Conservation (phyloP, 37 sponge, comb jelly and placozoan genomes). For the Chondrosia reniformis region DNA sequence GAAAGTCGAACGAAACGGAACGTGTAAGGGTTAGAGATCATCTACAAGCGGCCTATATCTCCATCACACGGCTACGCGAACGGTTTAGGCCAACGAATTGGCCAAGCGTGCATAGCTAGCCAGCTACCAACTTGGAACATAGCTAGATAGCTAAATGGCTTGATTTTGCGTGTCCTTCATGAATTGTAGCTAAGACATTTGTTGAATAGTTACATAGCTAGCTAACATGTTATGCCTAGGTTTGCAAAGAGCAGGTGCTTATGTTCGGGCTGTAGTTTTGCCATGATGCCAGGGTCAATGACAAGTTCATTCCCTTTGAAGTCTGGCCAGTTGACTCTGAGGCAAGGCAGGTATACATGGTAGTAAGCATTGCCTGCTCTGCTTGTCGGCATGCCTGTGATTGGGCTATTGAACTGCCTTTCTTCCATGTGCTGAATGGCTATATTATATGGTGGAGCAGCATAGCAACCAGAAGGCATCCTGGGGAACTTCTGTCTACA, state of each 20-base stretch:
- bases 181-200: too few relatives aligned
- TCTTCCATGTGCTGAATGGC: constrained; percentile 9
- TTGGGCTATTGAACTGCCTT: constrained; percentile 2
- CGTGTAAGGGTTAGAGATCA: too few relatives aligned
- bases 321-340: not conserved
- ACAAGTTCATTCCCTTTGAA: not conserved
- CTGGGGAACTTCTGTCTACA: constrained; percentile 19
- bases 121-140: too few relatives aligned
- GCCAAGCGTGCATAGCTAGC: too few relatives aligned
- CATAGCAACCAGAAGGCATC: not conserved
- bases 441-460: constrained; percentile 1
- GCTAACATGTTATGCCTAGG: not conserved
- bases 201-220: too few relatives aligned
- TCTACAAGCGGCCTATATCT: too few relatives aligned
- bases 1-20: too few relatives aligned
- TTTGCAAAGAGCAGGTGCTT: not conserved
- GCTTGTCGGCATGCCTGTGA: not conserved
- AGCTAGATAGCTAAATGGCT: too few relatives aligned
- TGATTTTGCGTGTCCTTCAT: too few relatives aligned
- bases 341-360: constrained; percentile 12
- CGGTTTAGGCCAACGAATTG: too few relatives aligned
- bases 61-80: too few relatives aligned
- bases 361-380: constrained; percentile 23
- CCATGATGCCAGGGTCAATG: not conserved
- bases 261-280: not conserved